Evolutionary conservation across 2,113 vertebrate genomes (phyloP).

Genomic region (Archocentrus centrarchus): DNA sequence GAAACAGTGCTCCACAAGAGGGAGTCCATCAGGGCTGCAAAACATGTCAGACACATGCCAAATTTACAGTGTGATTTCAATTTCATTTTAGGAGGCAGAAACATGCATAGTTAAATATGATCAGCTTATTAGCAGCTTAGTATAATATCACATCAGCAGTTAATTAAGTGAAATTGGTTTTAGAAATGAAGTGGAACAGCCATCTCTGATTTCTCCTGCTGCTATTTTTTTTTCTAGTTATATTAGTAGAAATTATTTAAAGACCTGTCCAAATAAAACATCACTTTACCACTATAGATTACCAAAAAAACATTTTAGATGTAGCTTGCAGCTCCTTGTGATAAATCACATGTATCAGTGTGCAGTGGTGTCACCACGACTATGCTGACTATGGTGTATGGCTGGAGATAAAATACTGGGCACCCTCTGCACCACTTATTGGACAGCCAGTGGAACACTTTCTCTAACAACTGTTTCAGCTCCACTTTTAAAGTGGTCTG

Average conservation of each 20-base stretch:
- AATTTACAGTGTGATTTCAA: not conserved
- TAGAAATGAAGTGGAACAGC: not conserved
- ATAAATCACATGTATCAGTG: not conserved
- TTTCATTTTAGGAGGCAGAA: not conserved
- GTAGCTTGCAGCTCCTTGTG: not conserved
- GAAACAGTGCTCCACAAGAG: not conserved
- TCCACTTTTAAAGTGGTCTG: too few relatives aligned
- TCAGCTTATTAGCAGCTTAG: not conserved
- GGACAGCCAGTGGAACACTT: too few relatives aligned
- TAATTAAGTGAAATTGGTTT: not conserved
- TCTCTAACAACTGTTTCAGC: too few relatives aligned
- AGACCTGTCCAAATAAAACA: too few relatives aligned
- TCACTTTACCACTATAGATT: not conserved
- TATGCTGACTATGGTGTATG: not conserved
- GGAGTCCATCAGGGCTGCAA: not conserved
- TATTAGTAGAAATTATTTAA: too few relatives aligned
- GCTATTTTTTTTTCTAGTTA: not conserved
- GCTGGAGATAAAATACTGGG: not conserved
- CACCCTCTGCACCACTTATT: too few relatives aligned
- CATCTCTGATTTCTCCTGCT: not conserved
- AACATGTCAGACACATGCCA: not conserved
- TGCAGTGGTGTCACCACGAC: not conserved
- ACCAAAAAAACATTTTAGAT: not conserved
- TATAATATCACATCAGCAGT: too few relatives aligned
- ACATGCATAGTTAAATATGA: not conserved